Conservation (phyloP, 2,113 vertebrate genomes). For the Elgaria multicarinata region DNA sequence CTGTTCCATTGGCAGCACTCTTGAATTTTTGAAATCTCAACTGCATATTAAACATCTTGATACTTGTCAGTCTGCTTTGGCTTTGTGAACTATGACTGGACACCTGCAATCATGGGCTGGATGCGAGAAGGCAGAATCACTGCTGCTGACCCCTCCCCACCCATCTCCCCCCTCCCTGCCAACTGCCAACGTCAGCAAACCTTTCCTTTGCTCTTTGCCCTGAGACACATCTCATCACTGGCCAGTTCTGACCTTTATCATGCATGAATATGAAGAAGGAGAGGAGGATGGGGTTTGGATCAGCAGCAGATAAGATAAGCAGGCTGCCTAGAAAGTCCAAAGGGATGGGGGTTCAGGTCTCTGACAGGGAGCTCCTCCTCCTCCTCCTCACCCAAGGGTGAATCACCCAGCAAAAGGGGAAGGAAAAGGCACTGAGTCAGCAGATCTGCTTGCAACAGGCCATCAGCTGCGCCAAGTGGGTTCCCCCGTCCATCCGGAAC, state of each 20-base stretch:
- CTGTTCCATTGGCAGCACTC: background rate
- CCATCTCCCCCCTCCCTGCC: too few species aligned
- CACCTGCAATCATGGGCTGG: too few species aligned
- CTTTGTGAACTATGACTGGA: too few species aligned
- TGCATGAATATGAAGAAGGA: background rate
- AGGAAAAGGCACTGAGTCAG: background rate
- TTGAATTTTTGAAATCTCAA: background rate
- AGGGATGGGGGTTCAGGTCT: background rate
- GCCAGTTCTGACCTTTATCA: background rate
- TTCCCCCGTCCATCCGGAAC: too few species aligned
- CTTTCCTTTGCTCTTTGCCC: conserved; percentile 2
- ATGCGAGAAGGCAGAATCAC: too few species aligned
- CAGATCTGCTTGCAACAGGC: background rate
- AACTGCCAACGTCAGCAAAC: background rate
- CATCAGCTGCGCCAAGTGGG: background rate
- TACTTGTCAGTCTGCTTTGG: too few species aligned
- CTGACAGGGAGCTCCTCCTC: background rate
- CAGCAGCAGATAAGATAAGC: conserved; percentile 16
- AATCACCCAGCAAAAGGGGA: background rate
- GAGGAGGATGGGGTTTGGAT: background rate
- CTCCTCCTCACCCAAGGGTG: background rate
- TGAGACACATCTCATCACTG: too few species aligned
- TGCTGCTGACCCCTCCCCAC: background rate
- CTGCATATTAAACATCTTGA: background rate
- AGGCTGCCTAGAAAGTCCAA: background rate